Evolutionary conservation across 2,888 invertebrate species (phyloP), one percentile per base, ranked within the genome.

Genomic region (Frankliniella intonsa): DNA sequence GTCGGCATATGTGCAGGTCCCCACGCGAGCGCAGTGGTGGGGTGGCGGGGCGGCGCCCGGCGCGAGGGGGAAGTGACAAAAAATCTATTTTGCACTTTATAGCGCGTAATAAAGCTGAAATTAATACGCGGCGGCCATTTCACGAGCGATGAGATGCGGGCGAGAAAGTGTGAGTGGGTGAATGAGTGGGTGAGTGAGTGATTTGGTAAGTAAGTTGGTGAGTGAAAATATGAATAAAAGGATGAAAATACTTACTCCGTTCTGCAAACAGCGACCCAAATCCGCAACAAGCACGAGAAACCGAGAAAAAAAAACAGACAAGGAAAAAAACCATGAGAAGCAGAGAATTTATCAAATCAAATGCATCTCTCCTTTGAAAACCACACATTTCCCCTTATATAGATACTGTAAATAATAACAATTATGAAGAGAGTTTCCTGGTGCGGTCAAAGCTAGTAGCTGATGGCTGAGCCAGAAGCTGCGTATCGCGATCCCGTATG

Each of bases 161-260:
- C 19, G 55, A 14, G 55, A 38, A 38, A 5, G 38, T 62, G 19
- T n/a, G 62, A 62, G 62, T 19, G 62, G 25, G 25, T 22, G 25
- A 25, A 22, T 11, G 27, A 17, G 81, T 17, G 62, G 51, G 51
- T 14, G 17, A 51, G 62, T 17, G 80, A 25, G 51, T 25, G 80
- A 62, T 55, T 19, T 55, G 55, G n/a, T 17, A 14, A 62, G n/a
- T 62, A 14, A 62, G n/a, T 62, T 10, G 5, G 38, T 38, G 38
- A 38, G 38, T 38, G 38, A 38, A n/a, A n/a, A 55, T 55, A 25
- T n/a, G 12, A 50, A 50, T 38, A 49, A 49, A 50, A 38, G 51
- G 49, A 80, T 80, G 80, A 82, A 25, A 22, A 50, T 81, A 86
- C 91, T 91, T 89, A 91, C 91, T 90, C 91, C 91, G 88, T 91